Conservation (phyloP, 2,888 invertebrate genomes). For the Lycophotia porphyrea region DNA sequence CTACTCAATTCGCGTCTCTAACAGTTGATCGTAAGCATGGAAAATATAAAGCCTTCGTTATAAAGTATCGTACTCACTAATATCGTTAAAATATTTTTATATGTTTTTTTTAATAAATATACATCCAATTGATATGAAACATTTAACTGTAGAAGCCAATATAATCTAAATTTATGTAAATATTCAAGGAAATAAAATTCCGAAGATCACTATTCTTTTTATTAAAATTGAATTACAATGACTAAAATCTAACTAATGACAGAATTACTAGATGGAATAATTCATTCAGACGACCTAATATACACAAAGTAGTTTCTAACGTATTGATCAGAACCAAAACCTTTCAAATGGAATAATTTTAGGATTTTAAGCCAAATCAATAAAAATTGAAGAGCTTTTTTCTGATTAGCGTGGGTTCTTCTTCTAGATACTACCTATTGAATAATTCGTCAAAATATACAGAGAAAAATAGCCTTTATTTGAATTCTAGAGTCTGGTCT, state of each 20-base stretch:
- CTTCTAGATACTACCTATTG: neutral
- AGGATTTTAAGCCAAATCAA: neutral
- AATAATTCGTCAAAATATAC: conserved; percentile 27
- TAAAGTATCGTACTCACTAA: conserved; percentile 27
- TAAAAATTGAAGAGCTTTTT: neutral
- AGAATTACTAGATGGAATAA: conserved; percentile 21
- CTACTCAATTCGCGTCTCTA: conserved; percentile 20
- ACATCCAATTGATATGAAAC: conserved; percentile 58
- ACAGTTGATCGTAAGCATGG: conserved; percentile 34
- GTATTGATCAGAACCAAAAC: conserved; percentile 5
- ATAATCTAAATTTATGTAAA: conserved; percentile 6
- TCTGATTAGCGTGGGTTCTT: conserved; percentile 4
- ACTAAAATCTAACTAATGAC: conserved; percentile 32
- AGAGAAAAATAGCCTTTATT: conserved; percentile 36
- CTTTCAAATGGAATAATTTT: neutral
- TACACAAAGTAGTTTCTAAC: conserved; percentile 24
- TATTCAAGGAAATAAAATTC: conserved; percentile 26
- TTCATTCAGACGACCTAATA: conserved; percentile 43
- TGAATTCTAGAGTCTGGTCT: conserved; percentile 6
- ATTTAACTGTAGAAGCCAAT: conserved; percentile 40
- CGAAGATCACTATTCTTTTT: conserved; percentile 34
- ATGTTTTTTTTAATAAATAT: conserved; percentile 29
- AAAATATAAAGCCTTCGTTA: conserved; percentile 36
- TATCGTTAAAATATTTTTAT: conserved; percentile 5
- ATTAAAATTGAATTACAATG: conserved; percentile 33